phyloP scores from a whole-genome alignment of 2,797 vertebrate genomes.

The Melanotaenia pygmaea region DNA sequence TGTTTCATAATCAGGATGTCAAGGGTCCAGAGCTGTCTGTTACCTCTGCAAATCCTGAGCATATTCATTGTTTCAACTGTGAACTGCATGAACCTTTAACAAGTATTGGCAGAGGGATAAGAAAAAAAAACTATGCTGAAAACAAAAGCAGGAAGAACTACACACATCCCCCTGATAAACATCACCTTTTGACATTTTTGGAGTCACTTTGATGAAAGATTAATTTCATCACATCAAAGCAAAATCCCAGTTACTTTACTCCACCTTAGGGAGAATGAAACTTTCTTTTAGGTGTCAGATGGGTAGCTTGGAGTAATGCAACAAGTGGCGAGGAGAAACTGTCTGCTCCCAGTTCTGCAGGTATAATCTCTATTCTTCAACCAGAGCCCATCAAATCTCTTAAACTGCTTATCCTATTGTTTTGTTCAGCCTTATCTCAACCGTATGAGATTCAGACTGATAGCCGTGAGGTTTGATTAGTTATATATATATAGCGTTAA shows the following conservation, averaged over 20 bases:
- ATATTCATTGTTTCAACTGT: constrained; percentile 15
- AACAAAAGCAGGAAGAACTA: constrained; percentile 42
- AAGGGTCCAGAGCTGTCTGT: not conserved
- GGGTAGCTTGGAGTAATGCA: not conserved
- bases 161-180: not conserved
- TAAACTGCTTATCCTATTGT: constrained; percentile 73
- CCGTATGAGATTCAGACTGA: not conserved
- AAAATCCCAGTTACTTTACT: not conserved
- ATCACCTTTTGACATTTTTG: not conserved
- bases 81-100: constrained; percentile 18
- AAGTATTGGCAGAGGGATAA: constrained; percentile 21
- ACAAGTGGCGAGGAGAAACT: not conserved
- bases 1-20: not conserved
- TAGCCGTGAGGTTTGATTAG: not conserved
- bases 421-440: constrained; percentile 35
- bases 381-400: constrained; percentile 70
- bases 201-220: not conserved
- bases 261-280: not conserved
- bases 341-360: constrained; percentile 10
- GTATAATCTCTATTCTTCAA: constrained; percentile 44
- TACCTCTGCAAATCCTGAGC: not conserved
- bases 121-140: not conserved
- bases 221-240: not conserved
- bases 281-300: not conserved
- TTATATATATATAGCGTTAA: not conserved